Base-by-base conservation (phyloP, 2,113 vertebrate genomes). In the Pogonocichla stellata region DNA sequence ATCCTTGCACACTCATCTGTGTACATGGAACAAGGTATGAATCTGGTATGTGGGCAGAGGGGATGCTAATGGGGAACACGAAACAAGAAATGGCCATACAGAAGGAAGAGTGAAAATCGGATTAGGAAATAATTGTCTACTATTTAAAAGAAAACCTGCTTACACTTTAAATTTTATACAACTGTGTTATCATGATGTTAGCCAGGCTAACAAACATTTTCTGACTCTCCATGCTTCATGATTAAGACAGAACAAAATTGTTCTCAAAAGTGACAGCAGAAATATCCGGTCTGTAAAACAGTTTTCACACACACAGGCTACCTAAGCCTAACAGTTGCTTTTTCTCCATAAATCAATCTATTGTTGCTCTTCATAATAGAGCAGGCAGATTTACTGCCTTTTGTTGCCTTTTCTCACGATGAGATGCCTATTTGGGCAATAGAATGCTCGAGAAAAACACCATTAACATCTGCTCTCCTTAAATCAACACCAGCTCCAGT, bases 361-460 rank as follows among this genome's bases (percentile, higher is more conserved):
- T 97, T 98, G 97, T 97, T 97, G 97, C 80, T 86, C 84, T 97
- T 97, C 90, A 96, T 98, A 98, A 98, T 91, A 74, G 93, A 98
- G 96, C 82, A 96, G 97, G 95, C 96, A 98, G 98, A 98, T 98
- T 99, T 98, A 98, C 79, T 93, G 96, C 96, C 88, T 95, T 97
- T 97, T 97, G 95, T 80, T 17, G 74, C 94, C 81, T 97, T 96
- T 97, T 97, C 88, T 98, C 97, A 98, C 94, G 91, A 94, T 91
- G 90, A 97, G 86, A 94, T 96, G 97, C 86, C 83, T 97, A 90
- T 89, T 91, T 93, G 81, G 85, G 90, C 86, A 97, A 94, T 43
- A 96, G 93, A 96, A 97, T 56, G 66, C 95, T 95, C 96, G 84
- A 95, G 95, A 96, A 95, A 92, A 97, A 92, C 88, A 97, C 90